Percentiles rank a stretch among this genome's conserved stretches.
phyloP scores from a whole-genome alignment of 2,888 invertebrate species.

The Liopterus haemorrhoidalis region DNA sequence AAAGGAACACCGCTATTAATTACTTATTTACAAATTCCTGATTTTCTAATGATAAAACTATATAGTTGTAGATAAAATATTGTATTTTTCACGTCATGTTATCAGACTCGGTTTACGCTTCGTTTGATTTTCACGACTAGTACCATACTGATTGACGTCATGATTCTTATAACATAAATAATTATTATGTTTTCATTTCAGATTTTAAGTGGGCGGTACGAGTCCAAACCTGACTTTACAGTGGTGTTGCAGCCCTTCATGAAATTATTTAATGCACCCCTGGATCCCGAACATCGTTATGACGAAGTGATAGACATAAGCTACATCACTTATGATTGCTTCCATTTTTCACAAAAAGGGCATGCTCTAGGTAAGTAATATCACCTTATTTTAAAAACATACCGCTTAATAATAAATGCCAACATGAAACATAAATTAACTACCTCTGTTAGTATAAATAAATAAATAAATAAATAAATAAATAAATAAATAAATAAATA shows the following conservation, averaged over 20 bases:
- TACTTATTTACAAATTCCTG: too few species aligned
- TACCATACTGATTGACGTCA: neutral
- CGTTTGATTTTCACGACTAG: too few species aligned
- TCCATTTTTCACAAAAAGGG: conserved; percentile 76
- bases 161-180: conserved; percentile 5
- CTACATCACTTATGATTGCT: conserved; percentile 69
- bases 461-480: neutral
- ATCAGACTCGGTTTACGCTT: too few species aligned
- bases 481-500: conserved; percentile 3
- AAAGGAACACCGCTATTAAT: too few species aligned
- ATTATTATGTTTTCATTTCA: conserved; percentile 34
- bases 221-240: conserved; percentile 60
- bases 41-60: too few species aligned
- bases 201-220: conserved; percentile 60
- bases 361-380: conserved; percentile 59
- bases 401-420: too few species aligned
- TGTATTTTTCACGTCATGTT: too few species aligned
- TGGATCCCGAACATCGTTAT: conserved; percentile 42
- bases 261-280: conserved; percentile 60
- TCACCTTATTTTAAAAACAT: too few species aligned
- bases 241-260: conserved; percentile 70
- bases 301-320: conserved; percentile 60
- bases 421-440: too few species aligned
- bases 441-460: neutral
- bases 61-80: too few species aligned